These are phyloP conservation scores for Chirona hameri DNA, from an alignment of 2,888 invertebrate species.

Conservation along the genomic window DNA sequence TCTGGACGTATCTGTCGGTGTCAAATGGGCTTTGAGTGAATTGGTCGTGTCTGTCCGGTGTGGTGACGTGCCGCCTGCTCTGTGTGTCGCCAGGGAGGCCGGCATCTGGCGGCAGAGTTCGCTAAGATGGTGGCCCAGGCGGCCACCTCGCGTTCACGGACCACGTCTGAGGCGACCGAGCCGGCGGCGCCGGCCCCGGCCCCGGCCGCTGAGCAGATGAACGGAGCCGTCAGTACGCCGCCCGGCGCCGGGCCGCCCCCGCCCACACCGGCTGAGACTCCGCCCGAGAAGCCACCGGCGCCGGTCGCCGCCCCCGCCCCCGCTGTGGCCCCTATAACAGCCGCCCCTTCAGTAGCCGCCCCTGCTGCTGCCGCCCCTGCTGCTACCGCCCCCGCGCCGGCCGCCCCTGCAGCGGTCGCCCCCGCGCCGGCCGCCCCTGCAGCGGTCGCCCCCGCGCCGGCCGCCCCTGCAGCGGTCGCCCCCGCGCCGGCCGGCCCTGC, in stretches of 20 bases:
- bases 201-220: neutral
- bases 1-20: too few species aligned
- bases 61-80: neutral
- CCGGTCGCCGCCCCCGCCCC: neutral
- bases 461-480: neutral
- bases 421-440: too few species aligned
- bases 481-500: neutral
- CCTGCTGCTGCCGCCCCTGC: neutral
- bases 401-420: neutral
- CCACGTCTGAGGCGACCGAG: neutral
- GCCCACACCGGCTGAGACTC: neutral
- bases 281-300: neutral
- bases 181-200: neutral
- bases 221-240: neutral
- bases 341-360: neutral
- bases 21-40: too few species aligned
- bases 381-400: neutral
- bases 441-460: too few species aligned
- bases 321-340: neutral
- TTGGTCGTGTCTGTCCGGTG: too few species aligned
- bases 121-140: slow-evolving; percentile 26
- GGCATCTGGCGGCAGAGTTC: neutral
- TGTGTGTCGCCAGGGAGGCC: neutral
- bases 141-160: slow-evolving; percentile 2
- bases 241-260: neutral